Evolutionary conservation across 2,888 invertebrate genomes (phyloP).

Genomic region (Aromia moschata): DNA sequence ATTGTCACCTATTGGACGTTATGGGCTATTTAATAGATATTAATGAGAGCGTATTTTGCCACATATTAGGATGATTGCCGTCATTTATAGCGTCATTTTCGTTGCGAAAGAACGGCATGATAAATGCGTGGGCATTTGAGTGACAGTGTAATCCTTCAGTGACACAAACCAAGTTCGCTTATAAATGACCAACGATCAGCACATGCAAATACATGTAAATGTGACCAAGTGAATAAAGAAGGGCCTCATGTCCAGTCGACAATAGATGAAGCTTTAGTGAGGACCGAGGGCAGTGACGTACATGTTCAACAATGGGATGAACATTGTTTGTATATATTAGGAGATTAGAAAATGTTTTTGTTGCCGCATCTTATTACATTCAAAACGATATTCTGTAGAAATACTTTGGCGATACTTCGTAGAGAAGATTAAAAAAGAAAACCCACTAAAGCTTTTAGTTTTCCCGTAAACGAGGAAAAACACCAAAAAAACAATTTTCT

Average conservation of each 20-base stretch:
- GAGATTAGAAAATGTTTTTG: too few species aligned
- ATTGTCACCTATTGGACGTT: conserved; percentile 27
- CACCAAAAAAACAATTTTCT: too few species aligned
- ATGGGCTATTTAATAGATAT: conserved; percentile 45
- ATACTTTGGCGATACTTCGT: too few species aligned
- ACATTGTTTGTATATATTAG: too few species aligned
- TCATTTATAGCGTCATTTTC: conserved; percentile 45
- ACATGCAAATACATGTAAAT: conserved; percentile 63
- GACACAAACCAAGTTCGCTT: conserved; percentile 60
- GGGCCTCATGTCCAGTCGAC: conserved; percentile 53
- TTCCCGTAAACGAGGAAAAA: too few species aligned
- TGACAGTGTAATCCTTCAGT: conserved; percentile 62
- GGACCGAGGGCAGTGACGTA: conserved; percentile 19
- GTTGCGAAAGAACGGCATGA: conserved; percentile 50
- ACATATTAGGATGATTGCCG: conserved; percentile 48
- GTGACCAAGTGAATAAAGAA: conserved; percentile 55
- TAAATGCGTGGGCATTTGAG: conserved; percentile 58
- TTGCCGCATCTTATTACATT: too few species aligned
- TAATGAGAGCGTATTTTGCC: conserved; percentile 44
- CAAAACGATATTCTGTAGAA: too few species aligned
- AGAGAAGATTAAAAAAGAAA: too few species aligned
- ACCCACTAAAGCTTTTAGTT: too few species aligned
- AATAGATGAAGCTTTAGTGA: conserved; percentile 41
- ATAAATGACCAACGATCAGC: conserved; percentile 62
- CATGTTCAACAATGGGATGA: too few species aligned